A percentile compares a stretch with the other conserved stretches of the same genome.
These are phyloP conservation scores for Drosophila nigritarsus DNA, from an alignment of 2,888 invertebrate genomes.

Conservation along the genomic window DNA sequence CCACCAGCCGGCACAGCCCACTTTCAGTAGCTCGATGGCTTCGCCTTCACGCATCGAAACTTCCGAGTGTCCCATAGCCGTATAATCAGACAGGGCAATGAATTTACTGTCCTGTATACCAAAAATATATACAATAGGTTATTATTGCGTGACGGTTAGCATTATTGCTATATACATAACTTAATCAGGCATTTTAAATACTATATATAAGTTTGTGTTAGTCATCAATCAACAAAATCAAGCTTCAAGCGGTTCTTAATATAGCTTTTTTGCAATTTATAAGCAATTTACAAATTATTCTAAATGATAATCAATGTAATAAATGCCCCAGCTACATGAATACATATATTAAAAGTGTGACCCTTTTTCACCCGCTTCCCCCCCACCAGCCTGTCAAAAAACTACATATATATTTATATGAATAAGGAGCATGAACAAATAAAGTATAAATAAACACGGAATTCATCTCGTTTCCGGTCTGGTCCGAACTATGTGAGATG, in stretches of 20 bases:
- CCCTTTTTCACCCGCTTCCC: background rate
- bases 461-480: conserved; percentile 30
- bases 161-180: conserved; percentile 43
- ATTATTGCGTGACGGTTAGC: conserved; percentile 29
- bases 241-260: conserved; percentile 23
- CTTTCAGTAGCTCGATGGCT: conserved; percentile 94
- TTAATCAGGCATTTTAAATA: conserved; percentile 80
- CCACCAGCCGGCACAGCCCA: conserved; percentile 99
- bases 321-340: conserved; percentile 15
- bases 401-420: conserved; percentile 65
- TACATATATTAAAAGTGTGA: conserved; percentile 30
- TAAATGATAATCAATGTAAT: background rate
- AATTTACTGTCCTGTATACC: conserved; percentile 90
- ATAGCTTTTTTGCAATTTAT: background rate
- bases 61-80: conserved; percentile 95
- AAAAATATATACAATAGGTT: conserved; percentile 44
- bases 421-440: conserved; percentile 59
- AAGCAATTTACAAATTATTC: conserved; percentile 1
- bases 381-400: conserved; percentile 29
- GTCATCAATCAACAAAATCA: conserved; percentile 1
- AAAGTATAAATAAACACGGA: conserved; percentile 46
- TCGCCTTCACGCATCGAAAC: conserved; percentile 96
- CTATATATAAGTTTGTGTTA: conserved; percentile 6
- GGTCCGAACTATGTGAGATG: conserved; percentile 31
- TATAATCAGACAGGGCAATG: conserved; percentile 96